phyloP scores from a whole-genome alignment of 2,113 vertebrate species.

The Aramus guarauna region DNA sequence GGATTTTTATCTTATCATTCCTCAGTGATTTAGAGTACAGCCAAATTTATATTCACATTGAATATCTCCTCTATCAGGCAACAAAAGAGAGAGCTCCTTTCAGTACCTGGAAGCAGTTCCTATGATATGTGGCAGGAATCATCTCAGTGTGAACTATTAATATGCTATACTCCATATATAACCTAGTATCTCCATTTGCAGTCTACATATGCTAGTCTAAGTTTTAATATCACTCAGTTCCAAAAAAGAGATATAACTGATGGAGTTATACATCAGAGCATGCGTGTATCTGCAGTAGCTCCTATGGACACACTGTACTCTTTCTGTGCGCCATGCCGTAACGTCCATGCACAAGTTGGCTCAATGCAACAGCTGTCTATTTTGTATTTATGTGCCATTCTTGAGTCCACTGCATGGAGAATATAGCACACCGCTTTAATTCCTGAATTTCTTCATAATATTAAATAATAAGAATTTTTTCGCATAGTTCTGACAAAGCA shows the following conservation, averaged over 20 bases:
- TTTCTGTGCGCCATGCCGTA: not conserved
- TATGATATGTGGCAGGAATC: not conserved
- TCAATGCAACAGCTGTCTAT: not conserved
- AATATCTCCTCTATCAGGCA: not conserved
- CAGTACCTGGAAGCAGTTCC: not conserved
- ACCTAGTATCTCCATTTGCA: not conserved
- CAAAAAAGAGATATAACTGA: not conserved
- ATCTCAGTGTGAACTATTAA: not conserved
- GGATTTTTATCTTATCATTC: not conserved
- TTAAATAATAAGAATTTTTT: not conserved
- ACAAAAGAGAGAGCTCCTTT: not conserved
- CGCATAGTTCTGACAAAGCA: constrained; percentile 19
- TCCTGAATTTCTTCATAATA: not conserved
- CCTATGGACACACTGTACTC: rapidly evolving
- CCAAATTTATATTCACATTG: not conserved
- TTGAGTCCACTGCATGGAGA: not conserved
- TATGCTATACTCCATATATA: not conserved
- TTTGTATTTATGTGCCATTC: not conserved
- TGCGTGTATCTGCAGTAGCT: rapidly evolving
- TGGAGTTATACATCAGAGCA: rapidly evolving
- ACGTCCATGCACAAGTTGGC: rapidly evolving
- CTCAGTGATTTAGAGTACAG: not conserved
- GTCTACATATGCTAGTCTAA: rapidly evolving
- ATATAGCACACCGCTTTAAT: not conserved
- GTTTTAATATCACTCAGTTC: not conserved